These are phyloP conservation scores for Macquaria ambigua DNA, from an alignment of 2,113 vertebrate genomes.

Conservation along the genomic window DNA sequence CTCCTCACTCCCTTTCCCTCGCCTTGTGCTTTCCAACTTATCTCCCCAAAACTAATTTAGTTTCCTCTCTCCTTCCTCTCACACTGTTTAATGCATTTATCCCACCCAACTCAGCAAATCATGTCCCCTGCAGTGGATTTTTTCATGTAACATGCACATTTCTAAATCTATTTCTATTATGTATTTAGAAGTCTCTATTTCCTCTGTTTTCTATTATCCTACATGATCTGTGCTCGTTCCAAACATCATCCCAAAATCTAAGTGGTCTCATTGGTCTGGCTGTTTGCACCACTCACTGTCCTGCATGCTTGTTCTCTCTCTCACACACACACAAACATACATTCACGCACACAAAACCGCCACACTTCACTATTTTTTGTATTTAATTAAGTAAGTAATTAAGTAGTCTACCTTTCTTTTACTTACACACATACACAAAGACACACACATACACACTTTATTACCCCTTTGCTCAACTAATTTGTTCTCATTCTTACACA, in stretches of 20 bases:
- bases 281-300: constrained; percentile 4
- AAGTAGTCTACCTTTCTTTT: background rate
- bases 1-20: background rate
- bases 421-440: background rate
- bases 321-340: background rate
- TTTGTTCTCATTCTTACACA: background rate
- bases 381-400: constrained; percentile 22
- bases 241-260: constrained; percentile 20
- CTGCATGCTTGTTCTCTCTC: background rate
- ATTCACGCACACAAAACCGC: background rate
- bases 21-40: constrained; percentile 2
- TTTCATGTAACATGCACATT: constrained; percentile 35
- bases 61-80: constrained; percentile 43
- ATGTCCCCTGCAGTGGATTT: constrained; percentile 22
- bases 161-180: constrained; percentile 39
- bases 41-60: constrained; percentile 46
- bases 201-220: background rate
- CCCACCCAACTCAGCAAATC: constrained; percentile 44
- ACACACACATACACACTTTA: background rate
- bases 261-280: constrained; percentile 12
- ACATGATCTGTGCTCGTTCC: background rate
- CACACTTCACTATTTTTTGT: background rate
- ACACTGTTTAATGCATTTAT: constrained; percentile 39
- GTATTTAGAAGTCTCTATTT: constrained; percentile 20
- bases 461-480: background rate